These are phyloP conservation scores for Falco cherrug DNA, from an alignment of 2,797 vertebrate genomes.

Conservation along the genomic window DNA sequence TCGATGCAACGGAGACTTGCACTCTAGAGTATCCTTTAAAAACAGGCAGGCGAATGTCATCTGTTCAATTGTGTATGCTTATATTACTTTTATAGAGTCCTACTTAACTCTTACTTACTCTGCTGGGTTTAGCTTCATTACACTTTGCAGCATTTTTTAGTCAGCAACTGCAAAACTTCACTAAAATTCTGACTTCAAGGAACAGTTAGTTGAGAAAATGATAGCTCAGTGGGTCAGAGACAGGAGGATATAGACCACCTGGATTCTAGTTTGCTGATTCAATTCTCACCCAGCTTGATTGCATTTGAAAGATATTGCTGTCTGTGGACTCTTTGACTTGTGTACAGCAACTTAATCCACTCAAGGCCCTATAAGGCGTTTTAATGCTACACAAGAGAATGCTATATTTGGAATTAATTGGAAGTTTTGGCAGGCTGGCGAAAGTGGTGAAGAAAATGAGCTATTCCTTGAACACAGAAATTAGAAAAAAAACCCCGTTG, in stretches of 20 bases:
- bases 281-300: constrained; percentile 21
- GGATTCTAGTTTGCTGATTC: background rate
- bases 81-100: background rate
- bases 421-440: background rate
- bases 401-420: background rate
- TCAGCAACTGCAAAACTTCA: background rate
- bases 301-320: background rate
- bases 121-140: background rate
- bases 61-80: background rate
- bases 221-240: background rate
- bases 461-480: background rate
- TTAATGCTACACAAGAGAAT: background rate
- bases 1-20: background rate
- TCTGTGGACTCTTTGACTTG: background rate
- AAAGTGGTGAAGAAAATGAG: background rate
- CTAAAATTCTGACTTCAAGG: background rate
- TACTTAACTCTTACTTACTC: background rate
- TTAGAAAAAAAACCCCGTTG: background rate
- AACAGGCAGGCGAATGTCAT: background rate
- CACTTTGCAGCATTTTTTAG: background rate
- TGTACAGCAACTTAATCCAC: background rate
- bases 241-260: background rate
- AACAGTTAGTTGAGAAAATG: background rate
- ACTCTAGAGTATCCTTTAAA: background rate
- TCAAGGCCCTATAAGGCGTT: background rate